Evolutionary conservation across 2,888 invertebrate genomes (phyloP), one percentile per base, ranked within the genome.

Genomic region (Lepidochitona cinerea): DNA sequence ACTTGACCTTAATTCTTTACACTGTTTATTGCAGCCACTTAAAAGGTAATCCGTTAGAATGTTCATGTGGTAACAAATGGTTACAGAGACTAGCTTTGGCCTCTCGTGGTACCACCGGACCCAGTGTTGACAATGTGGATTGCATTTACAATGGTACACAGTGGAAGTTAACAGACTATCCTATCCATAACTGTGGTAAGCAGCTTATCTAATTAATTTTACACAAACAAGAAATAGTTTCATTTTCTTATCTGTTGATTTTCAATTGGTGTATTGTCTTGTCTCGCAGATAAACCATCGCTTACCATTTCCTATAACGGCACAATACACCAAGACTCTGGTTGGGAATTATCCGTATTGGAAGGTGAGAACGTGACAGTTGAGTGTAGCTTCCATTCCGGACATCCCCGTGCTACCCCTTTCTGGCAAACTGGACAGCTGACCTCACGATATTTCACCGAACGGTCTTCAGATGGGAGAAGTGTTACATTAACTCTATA

Each of bases 41-140:
- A 35, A 59, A 80, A 18, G 76, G 75, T 29, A 84, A 84, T 72
- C 83, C 79, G 7, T 49, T 84, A 32, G 78, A 75, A 0, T 84
- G 84, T 66, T 82, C 83, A 73, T 84, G 84, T 53, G 80, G 81
- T 33, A 73, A 71, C 35, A 73, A 75, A 54, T 84, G 84, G 84
- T 71, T 84, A 3, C 78, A 84, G 52, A 49, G 49, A 49, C 49
- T 49, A 23, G 18, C 49, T 49, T 23, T 5, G 7, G 49, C 49
- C 3, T 23, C 23, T 18, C 23, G n/a, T 2, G 49, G 49, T 7
- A n/a, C 49, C 23, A n/a, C 49, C 2, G 49, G 49, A 2, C 49
- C 7, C 4, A 49, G 49, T 49, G 49, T 49, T 18, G 49, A 49
- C 49, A 23, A 18, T n/a, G 7, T 49, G 3, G 23, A 18, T 18